These are phyloP conservation scores for Leptocoma aspasia DNA, from an alignment of 2,113 vertebrate genomes.

Conservation along the genomic window DNA sequence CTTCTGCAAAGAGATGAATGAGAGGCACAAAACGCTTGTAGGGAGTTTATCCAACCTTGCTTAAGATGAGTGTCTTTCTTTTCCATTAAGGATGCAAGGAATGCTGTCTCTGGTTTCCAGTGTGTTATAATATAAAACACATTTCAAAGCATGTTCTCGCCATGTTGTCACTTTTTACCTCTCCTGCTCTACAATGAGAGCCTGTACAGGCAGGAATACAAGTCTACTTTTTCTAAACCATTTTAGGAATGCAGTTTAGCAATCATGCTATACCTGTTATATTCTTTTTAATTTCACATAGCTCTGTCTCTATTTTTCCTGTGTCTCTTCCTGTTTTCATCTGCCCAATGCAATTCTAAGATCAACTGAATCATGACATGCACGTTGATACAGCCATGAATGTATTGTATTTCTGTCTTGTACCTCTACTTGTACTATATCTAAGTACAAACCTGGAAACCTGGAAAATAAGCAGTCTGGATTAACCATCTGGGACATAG, in stretches of 20 bases:
- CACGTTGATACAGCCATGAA: not conserved
- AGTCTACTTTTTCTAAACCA: not conserved
- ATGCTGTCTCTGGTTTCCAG: not conserved
- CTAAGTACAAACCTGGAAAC: not conserved
- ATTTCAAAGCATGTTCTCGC: not conserved
- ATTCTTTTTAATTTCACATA: not conserved
- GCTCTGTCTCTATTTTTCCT: not conserved
- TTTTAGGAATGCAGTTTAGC: not conserved
- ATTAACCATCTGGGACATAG: not conserved
- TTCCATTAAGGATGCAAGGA: not conserved
- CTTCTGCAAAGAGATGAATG: not conserved
- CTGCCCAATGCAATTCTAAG: not conserved
- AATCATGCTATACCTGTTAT: not conserved
- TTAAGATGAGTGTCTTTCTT: not conserved
- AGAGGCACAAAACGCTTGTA: fast-evolving
- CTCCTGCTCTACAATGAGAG: not conserved
- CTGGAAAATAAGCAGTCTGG: not conserved
- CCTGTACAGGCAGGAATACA: not conserved
- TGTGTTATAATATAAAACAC: not conserved
- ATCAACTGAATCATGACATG: not conserved
- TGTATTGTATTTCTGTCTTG: not conserved
- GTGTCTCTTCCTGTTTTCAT: not conserved
- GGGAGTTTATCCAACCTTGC: not conserved
- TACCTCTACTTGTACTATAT: not conserved
- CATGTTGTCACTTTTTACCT: not conserved